Conservation (phyloP, 2,888 invertebrate species). For the Leucozona laternaria region DNA sequence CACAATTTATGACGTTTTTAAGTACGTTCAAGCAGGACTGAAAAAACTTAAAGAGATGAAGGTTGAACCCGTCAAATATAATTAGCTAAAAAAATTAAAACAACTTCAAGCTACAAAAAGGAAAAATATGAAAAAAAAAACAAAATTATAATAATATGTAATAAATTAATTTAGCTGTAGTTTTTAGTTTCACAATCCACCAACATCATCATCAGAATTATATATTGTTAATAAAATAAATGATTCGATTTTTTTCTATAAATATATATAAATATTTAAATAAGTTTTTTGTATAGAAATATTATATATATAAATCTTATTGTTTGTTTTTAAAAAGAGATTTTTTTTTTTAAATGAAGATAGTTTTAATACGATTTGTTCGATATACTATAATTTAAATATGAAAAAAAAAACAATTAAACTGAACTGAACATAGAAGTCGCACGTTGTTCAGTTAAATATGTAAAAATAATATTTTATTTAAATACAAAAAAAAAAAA, state of each 20-base stretch:
- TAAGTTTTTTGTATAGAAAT: slow-evolving; percentile 48
- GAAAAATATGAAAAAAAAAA: slow-evolving; percentile 29
- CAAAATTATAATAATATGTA: slow-evolving; percentile 63
- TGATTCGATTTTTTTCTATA: slow-evolving; percentile 65
- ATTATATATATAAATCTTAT: slow-evolving; percentile 60
- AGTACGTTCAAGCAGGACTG: slow-evolving; percentile 87
- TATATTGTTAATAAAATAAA: slow-evolving; percentile 49
- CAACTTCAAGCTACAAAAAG: slow-evolving; percentile 53
- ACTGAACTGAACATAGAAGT: slow-evolving; percentile 49
- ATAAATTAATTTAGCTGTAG: slow-evolving; percentile 57
- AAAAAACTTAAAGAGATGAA: slow-evolving; percentile 81
- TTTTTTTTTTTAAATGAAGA: slow-evolving; percentile 59
- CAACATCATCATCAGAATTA: slow-evolving; percentile 69
- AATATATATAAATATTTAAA: slow-evolving; percentile 69
- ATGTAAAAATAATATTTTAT: slow-evolving; percentile 13
- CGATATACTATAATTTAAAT: not conserved
- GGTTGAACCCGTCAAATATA: slow-evolving; percentile 79
- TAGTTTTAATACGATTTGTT: slow-evolving; percentile 62
- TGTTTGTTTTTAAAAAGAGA: slow-evolving; percentile 60
- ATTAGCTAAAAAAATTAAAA: slow-evolving; percentile 79
- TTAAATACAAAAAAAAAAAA: slow-evolving; percentile 42
- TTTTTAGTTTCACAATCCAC: slow-evolving; percentile 66
- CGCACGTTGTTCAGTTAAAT: slow-evolving; percentile 32
- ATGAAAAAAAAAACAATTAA: too few species aligned
- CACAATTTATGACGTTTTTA: slow-evolving; percentile 93